Evolutionary conservation across 2,888 invertebrate species (phyloP).

Genomic region (Apoda limacodes): DNA sequence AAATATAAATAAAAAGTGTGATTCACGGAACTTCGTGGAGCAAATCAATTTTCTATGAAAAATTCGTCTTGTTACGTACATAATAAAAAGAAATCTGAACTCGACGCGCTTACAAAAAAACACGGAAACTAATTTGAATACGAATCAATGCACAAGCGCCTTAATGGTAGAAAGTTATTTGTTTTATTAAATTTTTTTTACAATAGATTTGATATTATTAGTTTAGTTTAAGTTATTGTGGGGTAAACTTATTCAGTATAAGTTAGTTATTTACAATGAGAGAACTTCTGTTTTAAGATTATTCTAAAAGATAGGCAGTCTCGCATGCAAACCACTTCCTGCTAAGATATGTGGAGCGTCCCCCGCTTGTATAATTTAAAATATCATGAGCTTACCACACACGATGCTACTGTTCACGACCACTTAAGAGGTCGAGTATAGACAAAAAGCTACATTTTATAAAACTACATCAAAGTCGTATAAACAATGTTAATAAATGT

Average conservation of each 20-base stretch:
- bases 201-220: constrained; percentile 16
- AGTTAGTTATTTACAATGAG: constrained; percentile 23
- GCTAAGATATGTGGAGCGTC: constrained; percentile 61
- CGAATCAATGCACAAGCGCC: constrained; percentile 19
- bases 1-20: too few relatives aligned
- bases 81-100: too few relatives aligned
- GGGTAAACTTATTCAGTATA: too few relatives aligned
- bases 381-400: constrained; percentile 53
- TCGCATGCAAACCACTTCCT: constrained; percentile 66
- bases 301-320: constrained; percentile 58
- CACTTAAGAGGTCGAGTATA: too few relatives aligned
- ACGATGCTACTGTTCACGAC: constrained; percentile 40
- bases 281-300: constrained; percentile 56
- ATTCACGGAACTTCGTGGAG: too few relatives aligned
- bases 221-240: not conserved
- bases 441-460: too few relatives aligned
- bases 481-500: too few relatives aligned
- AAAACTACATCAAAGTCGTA: too few relatives aligned
- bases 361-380: constrained; percentile 48
- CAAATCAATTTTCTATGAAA: too few relatives aligned
- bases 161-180: constrained; percentile 7
- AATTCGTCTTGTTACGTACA: too few relatives aligned
- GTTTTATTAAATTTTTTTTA: constrained; percentile 15
- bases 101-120: too few relatives aligned
- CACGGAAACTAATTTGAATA: too few relatives aligned